Percentiles rank a stretch among this genome's conserved stretches.
phyloP scores from a whole-genome alignment of 2,888 invertebrate species.

The Carpatolechia fugitivella region DNA sequence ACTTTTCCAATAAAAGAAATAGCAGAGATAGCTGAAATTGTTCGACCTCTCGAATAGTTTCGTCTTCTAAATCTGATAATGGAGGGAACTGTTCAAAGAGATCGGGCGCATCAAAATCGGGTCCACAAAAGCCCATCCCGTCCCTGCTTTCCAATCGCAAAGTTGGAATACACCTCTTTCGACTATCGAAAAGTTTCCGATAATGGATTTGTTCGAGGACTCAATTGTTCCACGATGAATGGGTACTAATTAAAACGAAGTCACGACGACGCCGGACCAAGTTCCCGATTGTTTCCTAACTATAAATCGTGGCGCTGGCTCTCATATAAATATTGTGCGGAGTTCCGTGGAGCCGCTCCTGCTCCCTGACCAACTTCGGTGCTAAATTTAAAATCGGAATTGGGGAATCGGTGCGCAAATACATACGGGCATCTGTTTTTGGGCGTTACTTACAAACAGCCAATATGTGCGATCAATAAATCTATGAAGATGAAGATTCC shows the following conservation, averaged over 20 bases:
- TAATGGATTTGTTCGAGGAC: constrained; percentile 76
- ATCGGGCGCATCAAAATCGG: constrained; percentile 40
- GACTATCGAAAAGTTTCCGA: constrained; percentile 76
- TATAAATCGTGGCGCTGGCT: constrained; percentile 68
- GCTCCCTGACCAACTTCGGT: constrained; percentile 52
- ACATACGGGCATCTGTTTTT: constrained; percentile 30
- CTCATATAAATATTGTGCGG: constrained; percentile 72
- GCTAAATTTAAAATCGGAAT: constrained; percentile 72
- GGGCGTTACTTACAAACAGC: constrained; percentile 23
- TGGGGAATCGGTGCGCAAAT: constrained; percentile 41
- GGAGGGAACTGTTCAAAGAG: constrained; percentile 18
- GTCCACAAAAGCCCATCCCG: constrained; percentile 49
- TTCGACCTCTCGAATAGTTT: constrained; percentile 13
- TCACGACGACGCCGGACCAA: constrained; percentile 71
- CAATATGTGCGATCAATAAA: constrained; percentile 35
- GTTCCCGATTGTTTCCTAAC: constrained; percentile 71
- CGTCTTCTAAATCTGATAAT: constrained; percentile 18
- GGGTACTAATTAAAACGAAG: constrained; percentile 80
- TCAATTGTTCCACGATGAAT: constrained; percentile 77
- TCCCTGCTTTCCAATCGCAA: constrained; percentile 57
- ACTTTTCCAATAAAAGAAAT: constrained; percentile 8
- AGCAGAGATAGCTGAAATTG: background rate
- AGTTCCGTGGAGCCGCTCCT: constrained; percentile 24
- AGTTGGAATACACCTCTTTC: constrained; percentile 75
- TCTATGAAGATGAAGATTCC: constrained; percentile 42